Base-by-base conservation (phyloP, 37 sponge, comb jelly and placozoan species). In the Chondrilla cf. caribensis region DNA sequence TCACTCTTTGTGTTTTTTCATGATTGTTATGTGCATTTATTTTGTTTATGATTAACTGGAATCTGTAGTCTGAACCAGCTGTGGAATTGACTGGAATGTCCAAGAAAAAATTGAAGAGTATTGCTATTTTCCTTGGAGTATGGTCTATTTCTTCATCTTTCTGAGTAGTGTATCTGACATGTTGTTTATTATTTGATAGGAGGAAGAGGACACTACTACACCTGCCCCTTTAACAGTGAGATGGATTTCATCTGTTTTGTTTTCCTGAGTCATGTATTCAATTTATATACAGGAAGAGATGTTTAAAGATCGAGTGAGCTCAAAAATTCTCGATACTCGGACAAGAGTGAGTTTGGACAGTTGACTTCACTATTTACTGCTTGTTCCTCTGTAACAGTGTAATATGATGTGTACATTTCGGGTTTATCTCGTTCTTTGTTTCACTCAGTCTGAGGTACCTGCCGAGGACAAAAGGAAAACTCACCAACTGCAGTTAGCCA, bases 61-160 rank as follows among this genome's bases (percentile, higher is more conserved):
- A 22, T 58, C 22, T 72, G 0, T 64, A 91, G 90, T 72, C 68
- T 19, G 67, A 54, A 11, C 80, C 88, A 25, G 91, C 92, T 18
- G 44, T 76, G 5, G 92, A 90, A 54, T 60, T 91, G 79, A 87
- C 87, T 14, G 79, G 86, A 40, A 40, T 80, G 39, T 85, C 97
- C 18, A 97, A 97, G 70, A 97, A 97, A 89, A 91, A 94, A 81
- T 44, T 97, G n/a, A 87, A 79, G 36, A 94, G 86, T 64, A 91
- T 97, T 39, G 96, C 94, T 70, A 97, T 97, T 38, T 97, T 97
- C 67, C 82, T 97, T 37, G 92, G 97, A 85, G 97, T 94, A 43
- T 58, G 88, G 71, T 67, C 19, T 70, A 32, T 15, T 3, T 41
- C 5, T 37, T 38, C 33, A 35, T 66, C 26, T 43, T 15, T 35